Evolutionary conservation across 2,113 vertebrate genomes (phyloP), one percentile per base, ranked within the genome.

Genomic region (Reinhardtius hippoglossoides): DNA sequence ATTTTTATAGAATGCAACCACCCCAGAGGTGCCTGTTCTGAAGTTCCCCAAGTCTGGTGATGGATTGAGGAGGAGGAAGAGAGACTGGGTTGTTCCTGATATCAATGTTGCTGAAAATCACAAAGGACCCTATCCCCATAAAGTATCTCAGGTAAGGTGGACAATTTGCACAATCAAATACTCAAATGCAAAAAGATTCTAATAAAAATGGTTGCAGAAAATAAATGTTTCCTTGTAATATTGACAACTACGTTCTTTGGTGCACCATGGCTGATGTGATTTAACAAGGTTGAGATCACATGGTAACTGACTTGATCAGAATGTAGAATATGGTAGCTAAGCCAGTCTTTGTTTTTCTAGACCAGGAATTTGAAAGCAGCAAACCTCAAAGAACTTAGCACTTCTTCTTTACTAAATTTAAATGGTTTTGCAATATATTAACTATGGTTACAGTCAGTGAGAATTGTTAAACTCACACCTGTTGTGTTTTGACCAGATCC

Each of bases 41-140:
- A 2, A n/a, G 26, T 94, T 95, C 63, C 90, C 84, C 6, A 83
- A 76, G 48, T 59, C 84, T 5, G 63, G 4, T 42, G 3, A 4
- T 42, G 93, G 92, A 1, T 74, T 92, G 40, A 92, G 10, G 31
- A 92, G 94, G 60, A 84, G 50, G 54, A 95, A 94, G 81, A 92
- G 94, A 75, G 93, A 74, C 1, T 94, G 94, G 94, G 74, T 94
- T 13, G 91, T 94, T 80, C 94, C 93, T 27, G 46, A 63, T 0
- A 15, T 94, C 8, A 60, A 0, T 24, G 14, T 93, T 52, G 0
- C 35, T 0, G 94, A 95, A 71, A 91, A 93, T 31, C 0, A 7
- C 1, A 78, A 48, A 66, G 92, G 93, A 54, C 62, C 20, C 0
- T 95, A 72, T 67, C 95, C 95, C 0, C 1, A 18, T 0, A 3